Evolutionary conservation across 2,113 vertebrate genomes (phyloP), one percentile per base, ranked within the genome.

Genomic region (Silurus glanis): DNA sequence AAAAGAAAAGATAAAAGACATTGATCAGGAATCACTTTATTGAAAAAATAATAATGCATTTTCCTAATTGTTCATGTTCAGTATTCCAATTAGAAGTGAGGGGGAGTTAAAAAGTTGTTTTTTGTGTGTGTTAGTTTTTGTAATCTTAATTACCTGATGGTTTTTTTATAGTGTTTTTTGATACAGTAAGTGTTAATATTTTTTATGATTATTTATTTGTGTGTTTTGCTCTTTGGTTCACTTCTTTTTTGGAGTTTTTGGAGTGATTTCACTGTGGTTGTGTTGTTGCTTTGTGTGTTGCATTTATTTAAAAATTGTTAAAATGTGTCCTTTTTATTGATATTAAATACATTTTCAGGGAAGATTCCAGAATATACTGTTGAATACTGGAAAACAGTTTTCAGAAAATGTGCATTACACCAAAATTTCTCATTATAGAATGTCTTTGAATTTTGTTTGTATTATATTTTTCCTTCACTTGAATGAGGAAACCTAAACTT

Each of bases 241-340:
- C 9, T 9, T 61, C 56, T 80, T 45, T 37, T 90, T n/a, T n/a
- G n/a, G n/a, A n/a, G n/a, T n/a, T n/a, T 82, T 72, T 19, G 21
- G 62, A 45, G 53, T 62, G 87, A 19, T 56, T 74, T 93, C 51
- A 23, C 92, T 51, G 85, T 91, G 86, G 86, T 92, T 93, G 91
- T 83, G 79, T 82, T 81, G 28, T 86, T 83, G 37, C 17, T 85
- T 84, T 86, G 82, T 78, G 67, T 87, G 78, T 80, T 87, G 83
- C 75, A 75, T 71, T 66, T 61, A 53, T 55, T 87, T 87, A 94
- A 58, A 90, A 91, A 92, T 78, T 83, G 25, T 47, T 9, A 53
- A 53, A 51, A 28, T 13, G 45, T 23, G 71, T 67, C 49, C 45
- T n/a, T 59, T 74, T 49, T 3, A 61, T 45, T 14, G 10, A 59